Evolutionary conservation across 2,797 vertebrate species (phyloP).

Genomic region (Argentina silus): DNA sequence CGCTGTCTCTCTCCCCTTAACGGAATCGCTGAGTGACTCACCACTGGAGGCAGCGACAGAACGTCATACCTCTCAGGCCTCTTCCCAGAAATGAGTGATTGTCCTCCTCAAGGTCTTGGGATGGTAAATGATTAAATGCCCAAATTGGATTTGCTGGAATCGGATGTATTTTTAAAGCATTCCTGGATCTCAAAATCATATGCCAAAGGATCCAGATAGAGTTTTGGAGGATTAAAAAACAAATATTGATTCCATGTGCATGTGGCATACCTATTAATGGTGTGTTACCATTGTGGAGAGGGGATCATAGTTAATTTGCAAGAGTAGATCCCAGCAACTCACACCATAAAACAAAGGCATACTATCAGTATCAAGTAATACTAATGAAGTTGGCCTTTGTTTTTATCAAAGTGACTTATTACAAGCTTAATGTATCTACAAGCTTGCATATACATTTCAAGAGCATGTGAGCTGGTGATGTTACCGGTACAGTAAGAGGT

Average conservation of each 20-base stretch:
- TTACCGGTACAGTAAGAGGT: constrained; percentile 8
- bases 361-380: too few species aligned
- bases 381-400: too few species aligned
- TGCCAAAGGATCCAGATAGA: background rate
- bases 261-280: background rate
- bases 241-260: background rate
- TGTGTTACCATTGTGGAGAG: background rate
- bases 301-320: background rate
- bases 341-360: too few species aligned
- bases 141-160: constrained; percentile 16
- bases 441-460: too few species aligned
- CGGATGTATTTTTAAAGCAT: background rate
- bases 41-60: too few species aligned
- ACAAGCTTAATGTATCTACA: too few species aligned
- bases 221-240: background rate
- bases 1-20: background rate
- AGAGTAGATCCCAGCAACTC: background rate
- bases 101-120: constrained; percentile 20
- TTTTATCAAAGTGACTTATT: too few species aligned
- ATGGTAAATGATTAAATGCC: background rate
- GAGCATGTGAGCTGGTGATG: background rate
- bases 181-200: background rate
- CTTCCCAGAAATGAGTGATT: background rate
- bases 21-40: background rate
- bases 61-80: constrained; percentile 19